These are phyloP conservation scores for Phorcus lineatus DNA, from an alignment of 2,888 invertebrate genomes.

Conservation along the genomic window DNA sequence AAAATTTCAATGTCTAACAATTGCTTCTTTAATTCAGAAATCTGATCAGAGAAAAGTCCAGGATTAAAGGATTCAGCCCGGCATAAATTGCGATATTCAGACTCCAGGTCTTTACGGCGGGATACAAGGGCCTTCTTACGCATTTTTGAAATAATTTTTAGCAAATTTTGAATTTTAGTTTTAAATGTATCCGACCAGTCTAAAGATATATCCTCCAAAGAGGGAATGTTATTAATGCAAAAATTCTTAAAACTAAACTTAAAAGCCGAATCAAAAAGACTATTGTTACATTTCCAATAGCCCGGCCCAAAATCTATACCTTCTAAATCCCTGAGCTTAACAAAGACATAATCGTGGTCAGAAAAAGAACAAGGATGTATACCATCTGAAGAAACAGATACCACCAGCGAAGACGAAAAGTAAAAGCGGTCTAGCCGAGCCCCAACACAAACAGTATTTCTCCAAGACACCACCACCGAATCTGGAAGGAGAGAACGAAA, in stretches of 20 bases:
- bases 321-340: constrained; percentile 27
- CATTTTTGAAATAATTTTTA: background rate
- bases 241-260: background rate
- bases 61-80: background rate
- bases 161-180: background rate
- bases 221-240: background rate
- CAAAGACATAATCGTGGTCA: background rate
- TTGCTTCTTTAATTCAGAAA: constrained; percentile 5
- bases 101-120: background rate
- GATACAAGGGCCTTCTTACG: background rate
- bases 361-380: background rate
- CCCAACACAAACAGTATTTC: too few species aligned
- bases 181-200: background rate
- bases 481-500: too few species aligned
- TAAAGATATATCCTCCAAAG: background rate
- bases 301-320: background rate
- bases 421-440: background rate
- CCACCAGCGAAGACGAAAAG: background rate
- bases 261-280: background rate
- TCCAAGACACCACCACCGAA: too few species aligned
- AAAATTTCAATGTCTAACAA: background rate
- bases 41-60: background rate
- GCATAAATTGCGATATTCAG: background rate
- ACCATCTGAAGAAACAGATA: background rate
- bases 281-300: background rate